These are phyloP conservation scores for Coleophora deauratella DNA, from an alignment of 2,888 invertebrate genomes.

Conservation along the genomic window DNA sequence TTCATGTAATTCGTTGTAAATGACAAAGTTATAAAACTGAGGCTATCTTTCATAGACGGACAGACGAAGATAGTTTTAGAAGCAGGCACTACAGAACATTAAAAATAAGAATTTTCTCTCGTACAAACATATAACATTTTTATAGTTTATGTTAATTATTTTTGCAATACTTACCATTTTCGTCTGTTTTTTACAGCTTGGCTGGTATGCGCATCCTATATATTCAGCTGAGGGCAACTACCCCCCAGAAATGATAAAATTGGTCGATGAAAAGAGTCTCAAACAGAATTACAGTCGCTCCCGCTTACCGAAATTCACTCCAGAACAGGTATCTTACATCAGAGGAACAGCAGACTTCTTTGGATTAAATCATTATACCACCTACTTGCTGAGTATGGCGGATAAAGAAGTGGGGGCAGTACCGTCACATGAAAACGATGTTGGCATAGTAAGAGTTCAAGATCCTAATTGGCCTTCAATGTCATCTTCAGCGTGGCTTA, in stretches of 20 bases:
- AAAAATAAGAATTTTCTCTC: too few relatives aligned
- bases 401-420: slow-evolving; percentile 52
- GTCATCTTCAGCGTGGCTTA: slow-evolving; percentile 75
- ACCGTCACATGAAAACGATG: slow-evolving; percentile 76
- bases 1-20: too few relatives aligned
- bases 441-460: slow-evolving; percentile 70
- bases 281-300: slow-evolving; percentile 71
- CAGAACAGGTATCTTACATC: slow-evolving; percentile 60
- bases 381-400: slow-evolving; percentile 59
- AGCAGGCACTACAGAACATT: too few relatives aligned
- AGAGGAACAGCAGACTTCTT: slow-evolving; percentile 66
- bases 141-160: too few relatives aligned
- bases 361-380: slow-evolving; percentile 67
- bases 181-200: slow-evolving; percentile 41
- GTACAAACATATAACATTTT: too few relatives aligned
- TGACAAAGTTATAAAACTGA: too few relatives aligned
- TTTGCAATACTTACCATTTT: neutral
- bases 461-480: slow-evolving; percentile 76
- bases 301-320: slow-evolving; percentile 70
- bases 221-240: slow-evolving; percentile 73
- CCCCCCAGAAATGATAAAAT: slow-evolving; percentile 65
- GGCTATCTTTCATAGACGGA: too few relatives aligned
- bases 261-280: slow-evolving; percentile 68
- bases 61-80: too few relatives aligned
- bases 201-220: slow-evolving; percentile 73